Conservation (phyloP, 2,888 invertebrate species). For the Eutolmus rufibarbis region DNA sequence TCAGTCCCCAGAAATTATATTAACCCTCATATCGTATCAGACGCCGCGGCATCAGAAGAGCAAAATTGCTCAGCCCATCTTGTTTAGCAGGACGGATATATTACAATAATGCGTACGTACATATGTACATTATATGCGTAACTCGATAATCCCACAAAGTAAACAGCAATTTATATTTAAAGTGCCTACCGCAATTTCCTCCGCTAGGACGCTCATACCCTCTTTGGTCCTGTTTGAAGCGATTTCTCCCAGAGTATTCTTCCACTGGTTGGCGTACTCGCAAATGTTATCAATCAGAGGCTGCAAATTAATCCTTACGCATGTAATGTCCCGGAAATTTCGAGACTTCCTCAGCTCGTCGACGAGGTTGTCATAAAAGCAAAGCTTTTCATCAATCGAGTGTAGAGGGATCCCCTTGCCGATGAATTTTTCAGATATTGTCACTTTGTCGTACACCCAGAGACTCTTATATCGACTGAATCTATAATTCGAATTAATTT, state of each 20-base stretch:
- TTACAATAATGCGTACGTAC: background rate
- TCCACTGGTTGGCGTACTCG: conserved; percentile 82
- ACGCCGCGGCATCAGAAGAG: background rate
- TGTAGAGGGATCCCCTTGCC: conserved; percentile 69
- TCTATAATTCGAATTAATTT: conserved; percentile 57
- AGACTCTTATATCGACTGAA: conserved; percentile 79
- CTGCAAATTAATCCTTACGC: conserved; percentile 74
- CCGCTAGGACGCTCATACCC: conserved; percentile 73
- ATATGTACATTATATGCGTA: background rate
- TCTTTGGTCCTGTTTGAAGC: conserved; percentile 72
- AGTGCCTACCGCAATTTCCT: conserved; percentile 71
- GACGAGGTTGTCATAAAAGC: conserved; percentile 80
- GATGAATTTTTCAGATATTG: conserved; percentile 80
- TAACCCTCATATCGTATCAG: background rate
- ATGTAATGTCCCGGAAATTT: conserved; percentile 71
- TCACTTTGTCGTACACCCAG: conserved; percentile 78
- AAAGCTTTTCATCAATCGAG: conserved; percentile 82
- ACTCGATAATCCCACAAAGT: background rate
- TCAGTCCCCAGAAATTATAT: background rate
- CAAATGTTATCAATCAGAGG: conserved; percentile 75
- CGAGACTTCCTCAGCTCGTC: conserved; percentile 69
- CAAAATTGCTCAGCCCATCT: background rate
- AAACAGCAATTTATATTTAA: background rate
- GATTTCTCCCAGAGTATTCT: conserved; percentile 73
- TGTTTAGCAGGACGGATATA: background rate